A percentile compares a stretch with the other conserved stretches of the same genome.
phyloP scores from a whole-genome alignment of 1,140 invertebrate genomes.

The Pseudomyrmex dendroicus region DNA sequence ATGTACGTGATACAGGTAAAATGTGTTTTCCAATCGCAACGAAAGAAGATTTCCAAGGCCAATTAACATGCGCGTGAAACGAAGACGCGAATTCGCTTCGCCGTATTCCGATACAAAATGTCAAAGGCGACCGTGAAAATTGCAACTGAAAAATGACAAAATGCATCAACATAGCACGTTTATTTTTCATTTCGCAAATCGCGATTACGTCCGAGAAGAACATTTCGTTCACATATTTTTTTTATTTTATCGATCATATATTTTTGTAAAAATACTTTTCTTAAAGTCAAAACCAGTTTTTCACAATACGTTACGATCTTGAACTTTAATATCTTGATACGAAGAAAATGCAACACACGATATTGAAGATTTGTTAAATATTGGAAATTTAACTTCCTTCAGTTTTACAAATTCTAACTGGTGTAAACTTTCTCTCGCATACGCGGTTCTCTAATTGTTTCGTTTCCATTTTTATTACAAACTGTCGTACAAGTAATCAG shows the following conservation, averaged over 20 bases:
- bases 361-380: background rate
- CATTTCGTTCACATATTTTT: background rate
- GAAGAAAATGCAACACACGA: background rate
- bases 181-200: conserved; percentile 1
- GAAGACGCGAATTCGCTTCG: background rate
- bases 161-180: background rate
- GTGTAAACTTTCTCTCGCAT: background rate
- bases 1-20: background rate
- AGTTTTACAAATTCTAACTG: background rate
- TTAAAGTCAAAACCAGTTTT: background rate
- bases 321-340: background rate
- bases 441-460: background rate
- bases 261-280: too few relatives aligned
- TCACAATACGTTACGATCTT: background rate
- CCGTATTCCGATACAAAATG: background rate
- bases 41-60: background rate
- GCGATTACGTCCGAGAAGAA: background rate
- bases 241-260: too few relatives aligned
- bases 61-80: background rate
- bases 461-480: conserved; percentile 58
- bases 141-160: background rate
- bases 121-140: background rate
- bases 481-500: conserved; percentile 40
- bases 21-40: background rate
- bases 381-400: background rate